Evolutionary conservation across 1,140 invertebrate genomes (phyloP).

Genomic region (Heliothis virescens): DNA sequence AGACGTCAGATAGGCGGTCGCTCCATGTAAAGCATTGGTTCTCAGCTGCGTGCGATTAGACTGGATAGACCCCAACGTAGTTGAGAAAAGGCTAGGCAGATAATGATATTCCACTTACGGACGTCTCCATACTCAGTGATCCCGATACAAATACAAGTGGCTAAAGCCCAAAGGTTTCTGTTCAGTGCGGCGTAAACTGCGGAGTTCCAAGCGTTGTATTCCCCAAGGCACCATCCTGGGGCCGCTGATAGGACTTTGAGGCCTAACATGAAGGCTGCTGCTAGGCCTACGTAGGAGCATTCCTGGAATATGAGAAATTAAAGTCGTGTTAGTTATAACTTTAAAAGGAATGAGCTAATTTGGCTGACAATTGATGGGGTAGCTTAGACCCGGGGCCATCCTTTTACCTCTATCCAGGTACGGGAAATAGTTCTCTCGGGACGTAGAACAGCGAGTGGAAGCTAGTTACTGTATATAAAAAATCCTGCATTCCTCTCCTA

Average conservation of each 20-base stretch:
- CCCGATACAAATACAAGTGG: conserved; percentile 13
- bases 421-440: too few species aligned
- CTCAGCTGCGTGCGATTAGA: too few species aligned
- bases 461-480: too few species aligned
- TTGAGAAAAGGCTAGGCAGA: too few species aligned
- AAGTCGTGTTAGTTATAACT: not conserved
- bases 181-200: conserved; percentile 26
- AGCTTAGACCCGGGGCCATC: not conserved
- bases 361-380: too few species aligned
- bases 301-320: conserved; percentile 1
- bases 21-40: too few species aligned
- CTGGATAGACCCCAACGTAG: too few species aligned
- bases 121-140: conserved; percentile 38
- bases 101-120: conserved; percentile 16
- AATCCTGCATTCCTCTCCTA: too few species aligned
- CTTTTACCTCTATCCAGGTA: too few species aligned
- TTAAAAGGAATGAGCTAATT: too few species aligned
- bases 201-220: conserved; percentile 3
- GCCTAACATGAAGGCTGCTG: conserved; percentile 5
- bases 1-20: too few species aligned
- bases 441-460: too few species aligned
- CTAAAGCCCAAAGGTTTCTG: conserved; percentile 33
- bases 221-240: conserved; percentile 19
- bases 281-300: conserved; percentile 15
- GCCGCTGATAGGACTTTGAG: conserved; percentile 13